These are phyloP conservation scores for Ectobius pallidus DNA, from an alignment of 2,888 invertebrate genomes.

Conservation along the genomic window DNA sequence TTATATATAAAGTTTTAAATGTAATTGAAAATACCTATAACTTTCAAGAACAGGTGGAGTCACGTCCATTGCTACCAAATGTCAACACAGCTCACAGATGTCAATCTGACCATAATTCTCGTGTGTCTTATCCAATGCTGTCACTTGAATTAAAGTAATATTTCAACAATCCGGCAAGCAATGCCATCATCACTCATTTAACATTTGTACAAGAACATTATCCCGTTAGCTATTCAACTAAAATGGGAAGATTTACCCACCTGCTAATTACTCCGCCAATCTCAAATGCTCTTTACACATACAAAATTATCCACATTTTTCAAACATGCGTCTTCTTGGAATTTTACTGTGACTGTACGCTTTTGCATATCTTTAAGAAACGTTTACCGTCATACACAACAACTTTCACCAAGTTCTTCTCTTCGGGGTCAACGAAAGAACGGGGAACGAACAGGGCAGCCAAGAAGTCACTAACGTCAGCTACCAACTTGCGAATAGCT, in stretches of 20 bases:
- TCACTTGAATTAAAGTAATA: neutral
- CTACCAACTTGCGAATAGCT: neutral
- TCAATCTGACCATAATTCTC: neutral
- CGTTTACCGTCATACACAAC: neutral
- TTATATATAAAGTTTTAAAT: no score
- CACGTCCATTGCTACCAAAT: neutral
- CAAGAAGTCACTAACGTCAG: neutral
- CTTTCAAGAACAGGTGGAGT: conserved; percentile 18
- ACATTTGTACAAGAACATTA: neutral
- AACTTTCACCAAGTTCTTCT: neutral
- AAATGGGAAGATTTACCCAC: conserved; percentile 9
- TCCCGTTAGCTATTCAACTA: neutral
- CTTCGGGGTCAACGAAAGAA: neutral
- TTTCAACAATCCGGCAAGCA: neutral
- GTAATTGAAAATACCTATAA: no score
- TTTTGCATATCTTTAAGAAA: neutral
- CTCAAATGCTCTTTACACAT: conserved; percentile 2
- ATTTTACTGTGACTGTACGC: neutral
- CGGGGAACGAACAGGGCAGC: neutral
- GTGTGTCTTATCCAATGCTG: neutral
- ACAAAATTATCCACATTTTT: conserved; percentile 14
- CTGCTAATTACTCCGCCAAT: conserved; percentile 30
- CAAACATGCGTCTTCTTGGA: neutral
- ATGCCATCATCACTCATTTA: neutral
- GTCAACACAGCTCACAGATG: conserved; percentile 5